A percentile compares a stretch with the other conserved stretches of the same genome.
Evolutionary conservation across 2,888 invertebrate species (phyloP).

Genomic region (Conistra vaccinii): DNA sequence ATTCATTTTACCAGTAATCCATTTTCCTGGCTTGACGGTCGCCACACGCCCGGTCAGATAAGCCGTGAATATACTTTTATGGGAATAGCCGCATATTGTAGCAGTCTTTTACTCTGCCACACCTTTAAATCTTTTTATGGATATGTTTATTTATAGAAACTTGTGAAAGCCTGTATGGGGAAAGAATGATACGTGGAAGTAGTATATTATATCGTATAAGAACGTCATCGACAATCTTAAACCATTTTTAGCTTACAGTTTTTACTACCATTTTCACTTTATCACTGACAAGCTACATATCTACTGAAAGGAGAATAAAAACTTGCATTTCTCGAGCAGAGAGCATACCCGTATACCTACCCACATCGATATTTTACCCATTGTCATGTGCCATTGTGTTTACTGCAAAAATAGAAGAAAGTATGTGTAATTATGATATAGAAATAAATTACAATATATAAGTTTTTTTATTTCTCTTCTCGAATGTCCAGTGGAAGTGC

Average conservation of each 20-base stretch:
- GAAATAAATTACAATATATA: neutral
- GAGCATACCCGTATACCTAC: neutral
- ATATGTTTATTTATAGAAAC: neutral
- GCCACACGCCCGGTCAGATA: conserved; percentile 45
- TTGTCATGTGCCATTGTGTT: neutral
- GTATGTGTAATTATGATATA: neutral
- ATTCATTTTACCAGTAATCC: conserved; percentile 60
- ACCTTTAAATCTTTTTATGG: conserved; percentile 29
- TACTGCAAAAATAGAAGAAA: neutral
- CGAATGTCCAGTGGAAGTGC: too few relatives aligned
- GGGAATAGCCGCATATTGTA: conserved; percentile 27
- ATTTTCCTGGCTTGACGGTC: conserved; percentile 57
- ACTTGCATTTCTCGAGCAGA: neutral
- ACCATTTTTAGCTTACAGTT: neutral
- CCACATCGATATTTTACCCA: conserved; percentile 2
- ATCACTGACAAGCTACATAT: conserved; percentile 4
- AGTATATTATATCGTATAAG: neutral
- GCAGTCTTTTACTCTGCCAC: conserved; percentile 10
- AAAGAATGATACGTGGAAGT: neutral
- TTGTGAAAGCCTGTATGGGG: neutral
- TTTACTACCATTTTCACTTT: conserved; percentile 9
- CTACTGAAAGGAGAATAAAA: conserved; percentile 3
- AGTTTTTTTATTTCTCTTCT: too few relatives aligned
- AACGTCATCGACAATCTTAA: neutral
- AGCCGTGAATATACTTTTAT: conserved; percentile 54